Evolutionary conservation across 2,888 invertebrate species (phyloP).

Genomic region (Polylopha cassiicola): DNA sequence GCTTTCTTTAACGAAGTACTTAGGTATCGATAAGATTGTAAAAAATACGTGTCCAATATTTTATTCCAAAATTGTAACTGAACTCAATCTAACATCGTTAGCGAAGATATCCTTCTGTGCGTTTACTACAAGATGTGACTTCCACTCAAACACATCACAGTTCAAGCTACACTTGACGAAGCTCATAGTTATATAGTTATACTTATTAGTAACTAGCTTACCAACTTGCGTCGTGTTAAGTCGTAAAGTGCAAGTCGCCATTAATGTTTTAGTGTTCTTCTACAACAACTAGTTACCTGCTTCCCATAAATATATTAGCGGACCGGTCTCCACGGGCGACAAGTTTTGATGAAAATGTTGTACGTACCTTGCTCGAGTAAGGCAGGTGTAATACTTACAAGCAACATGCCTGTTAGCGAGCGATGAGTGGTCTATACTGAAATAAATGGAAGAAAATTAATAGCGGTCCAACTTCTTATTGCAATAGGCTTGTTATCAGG

Average conservation of each 20-base stretch:
- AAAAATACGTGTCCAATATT: no score
- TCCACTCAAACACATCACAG: conserved; percentile 7
- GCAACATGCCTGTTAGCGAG: no score
- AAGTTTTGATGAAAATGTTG: conserved; percentile 47
- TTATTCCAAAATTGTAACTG: conserved; percentile 2
- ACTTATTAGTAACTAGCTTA: conserved; percentile 54
- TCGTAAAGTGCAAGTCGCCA: conserved; percentile 46
- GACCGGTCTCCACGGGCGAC: conserved; percentile 28
- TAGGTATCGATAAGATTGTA: no score
- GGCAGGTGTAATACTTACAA: no score
- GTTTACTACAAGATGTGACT: no score
- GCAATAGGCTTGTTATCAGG: no score
- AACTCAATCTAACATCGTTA: conserved; percentile 11
- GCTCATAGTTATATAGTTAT: conserved; percentile 34
- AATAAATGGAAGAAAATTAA: no score
- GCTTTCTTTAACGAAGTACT: no score
- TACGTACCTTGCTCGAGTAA: no score
- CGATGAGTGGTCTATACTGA: no score
- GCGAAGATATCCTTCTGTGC: no score
- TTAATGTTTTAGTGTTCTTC: conserved; percentile 52
- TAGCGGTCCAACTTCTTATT: no score
- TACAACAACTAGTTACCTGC: conserved; percentile 44
- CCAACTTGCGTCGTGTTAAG: conserved; percentile 42
- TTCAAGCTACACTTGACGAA: conserved; percentile 1
- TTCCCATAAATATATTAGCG: conserved; percentile 51